These are phyloP conservation scores for Pachyramphus minor DNA, from an alignment of 2,113 vertebrate species.

Conservation along the genomic window DNA sequence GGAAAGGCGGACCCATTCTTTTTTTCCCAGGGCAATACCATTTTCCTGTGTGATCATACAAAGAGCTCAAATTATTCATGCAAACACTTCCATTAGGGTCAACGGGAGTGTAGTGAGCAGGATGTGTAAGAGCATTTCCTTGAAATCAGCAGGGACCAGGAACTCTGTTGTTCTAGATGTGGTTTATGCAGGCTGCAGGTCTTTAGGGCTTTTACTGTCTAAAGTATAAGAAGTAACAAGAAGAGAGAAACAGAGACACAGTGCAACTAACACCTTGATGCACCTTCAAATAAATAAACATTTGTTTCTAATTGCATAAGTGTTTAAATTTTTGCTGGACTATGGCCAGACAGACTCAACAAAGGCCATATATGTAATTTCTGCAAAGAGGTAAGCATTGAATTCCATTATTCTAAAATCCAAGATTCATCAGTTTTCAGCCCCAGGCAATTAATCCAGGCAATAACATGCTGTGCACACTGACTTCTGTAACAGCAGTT, in stretches of 20 bases:
- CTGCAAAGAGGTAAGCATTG: neutral
- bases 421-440: neutral
- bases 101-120: neutral
- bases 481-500: neutral
- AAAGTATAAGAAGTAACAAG: neutral
- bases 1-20: neutral
- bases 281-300: neutral
- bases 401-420: neutral
- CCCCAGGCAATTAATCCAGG: neutral
- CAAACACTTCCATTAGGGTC: constrained; percentile 20
- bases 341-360: neutral
- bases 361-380: neutral
- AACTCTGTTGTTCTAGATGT: neutral
- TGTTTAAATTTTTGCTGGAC: neutral
- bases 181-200: neutral
- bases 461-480: neutral
- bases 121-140: neutral
- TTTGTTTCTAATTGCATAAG: neutral
- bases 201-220: neutral
- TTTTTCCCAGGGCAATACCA: neutral
- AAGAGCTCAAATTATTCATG: constrained; percentile 4
- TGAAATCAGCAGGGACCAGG: neutral
- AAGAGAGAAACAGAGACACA: neutral
- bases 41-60: constrained; percentile 18
- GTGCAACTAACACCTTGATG: neutral